Base-by-base conservation (phyloP, 2,113 vertebrate species). In the Leucoraja erinaceus region DNA sequence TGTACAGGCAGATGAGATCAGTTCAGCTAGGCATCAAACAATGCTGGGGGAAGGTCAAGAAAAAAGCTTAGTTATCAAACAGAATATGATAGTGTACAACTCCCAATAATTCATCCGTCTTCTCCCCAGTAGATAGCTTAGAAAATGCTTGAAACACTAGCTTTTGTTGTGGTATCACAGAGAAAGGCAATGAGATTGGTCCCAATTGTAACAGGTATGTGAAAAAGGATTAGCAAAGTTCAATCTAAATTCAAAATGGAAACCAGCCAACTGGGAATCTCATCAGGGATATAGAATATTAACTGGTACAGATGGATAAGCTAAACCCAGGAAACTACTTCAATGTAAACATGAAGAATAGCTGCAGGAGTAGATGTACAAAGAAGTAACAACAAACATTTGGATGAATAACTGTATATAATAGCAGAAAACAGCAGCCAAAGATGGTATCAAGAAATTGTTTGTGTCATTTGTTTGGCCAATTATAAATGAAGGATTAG, bases 171-270 rank as follows among this genome's bases (percentile, higher is more conserved):
- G 14, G 63, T 31, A 88, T 88, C 28, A 63, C 12, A 88, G 7
- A 88, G 59, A 88, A 88, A 63, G n/a, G 22, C 83, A 88, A 88
- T 1, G 31, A 88, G 83, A 88, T 66, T 88, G n/a, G 31, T 31
- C 81, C 61, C 20, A 88, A 88, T 63, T 66, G 28, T 12, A 88
- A 88, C 12, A 12, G 25, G 56, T 16, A 16, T 63, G 28, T 86
- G 59, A 86, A 63, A 59, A 61, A 84, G 70, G 59, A 86, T 63
- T 63, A 86, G 59, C 10, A 7, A 86, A 86, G 56, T 28, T 31
- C 59, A 59, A 31, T 86, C 63, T 63, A 63, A 28, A 86, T 28
- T 63, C n/a, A 12, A 86, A 86, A 61, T 63, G 7, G 59, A 14
- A 86, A 31, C 56, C 25, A 86, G 28, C 61, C 61, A 63, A 86